Evolutionary conservation across 2,888 invertebrate species (phyloP), one percentile per base, ranked within the genome.

Genomic region (Allacma fusca): DNA sequence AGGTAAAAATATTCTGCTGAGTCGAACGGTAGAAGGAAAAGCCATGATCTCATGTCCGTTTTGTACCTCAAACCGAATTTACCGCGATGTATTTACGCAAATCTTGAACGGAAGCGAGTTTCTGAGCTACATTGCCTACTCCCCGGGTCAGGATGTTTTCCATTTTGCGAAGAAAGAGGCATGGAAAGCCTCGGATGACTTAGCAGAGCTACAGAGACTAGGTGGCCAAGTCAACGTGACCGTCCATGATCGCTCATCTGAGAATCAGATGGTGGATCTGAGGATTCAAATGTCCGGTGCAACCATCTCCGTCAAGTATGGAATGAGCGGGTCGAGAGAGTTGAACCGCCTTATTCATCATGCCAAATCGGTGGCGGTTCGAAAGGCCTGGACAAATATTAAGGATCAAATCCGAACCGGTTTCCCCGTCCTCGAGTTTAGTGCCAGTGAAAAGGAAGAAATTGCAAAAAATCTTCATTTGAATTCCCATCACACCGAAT

Each of bases 311-410:
- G 88, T 98, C 81, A 91, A 97, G n/a, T 97, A 97, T 86, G 98
- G 98, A 64, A 96, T 97, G 21, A 95, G 93, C 2, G 91, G 94
- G 13, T 94, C 94, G 83, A 92, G 95, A 84, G 97, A 98, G 87
- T 92, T 93, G 83, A 94, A 94, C 86, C 89, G 97, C 57, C 89
- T 97, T 78, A 88, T 97, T 86, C 95, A 95, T 85, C 97, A 97
- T 87, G 97, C 97, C 69, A 95, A 94, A 85, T 88, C 92, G 9
- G 91, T 93, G 29, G 96, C 97, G 0, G 91, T 95, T 68, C 90
- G 94, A 59, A 95, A 95, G 86, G 96, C 97, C 64, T 97, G 97
- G 97, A 93, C 94, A 85, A 90, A 94, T 78, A 97, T 97, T 87
- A 92, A 94, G 80, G 96, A 96, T 85, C 91, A 94, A 2, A 88